Evolutionary conservation across 2,888 invertebrate species (phyloP).

Genomic region (Axea sp.): DNA sequence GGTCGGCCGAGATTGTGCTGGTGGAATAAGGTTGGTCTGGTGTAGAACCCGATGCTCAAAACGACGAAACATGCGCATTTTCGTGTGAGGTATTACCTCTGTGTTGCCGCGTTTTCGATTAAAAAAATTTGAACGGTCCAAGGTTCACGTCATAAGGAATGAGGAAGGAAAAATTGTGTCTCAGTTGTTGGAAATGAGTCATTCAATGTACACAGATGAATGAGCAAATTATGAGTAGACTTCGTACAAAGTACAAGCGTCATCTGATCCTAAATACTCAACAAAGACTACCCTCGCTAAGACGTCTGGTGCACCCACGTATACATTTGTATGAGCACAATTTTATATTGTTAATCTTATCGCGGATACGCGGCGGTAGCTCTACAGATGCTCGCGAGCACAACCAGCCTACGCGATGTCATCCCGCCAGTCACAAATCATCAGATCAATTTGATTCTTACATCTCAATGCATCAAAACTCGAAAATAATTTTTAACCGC

Average conservation of each 20-base stretch:
- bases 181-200: slow-evolving; percentile 12
- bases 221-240: slow-evolving; percentile 1
- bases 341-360: slow-evolving; percentile 52
- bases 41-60: slow-evolving; percentile 52
- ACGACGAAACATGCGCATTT: slow-evolving; percentile 52
- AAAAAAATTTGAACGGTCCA: slow-evolving; percentile 16
- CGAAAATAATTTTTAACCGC: no score
- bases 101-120: slow-evolving; percentile 57
- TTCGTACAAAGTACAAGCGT: slow-evolving; percentile 46
- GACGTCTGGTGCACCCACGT: slow-evolving; percentile 44
- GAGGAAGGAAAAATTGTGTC: slow-evolving; percentile 14
- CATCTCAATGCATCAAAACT: no score
- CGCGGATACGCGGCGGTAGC: slow-evolving; percentile 47
- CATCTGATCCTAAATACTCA: slow-evolving; percentile 54
- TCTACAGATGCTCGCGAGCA: slow-evolving; percentile 41
- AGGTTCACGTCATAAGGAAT: slow-evolving; percentile 1
- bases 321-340: slow-evolving; percentile 52
- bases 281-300: slow-evolving; percentile 37
- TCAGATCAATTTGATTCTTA: no score
- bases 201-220: background rate
- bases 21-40: background rate
- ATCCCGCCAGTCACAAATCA: slow-evolving; percentile 14
- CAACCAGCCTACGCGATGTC: slow-evolving; percentile 45
- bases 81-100: slow-evolving; percentile 54
- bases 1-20: no score